Conservation (phyloP, 37 sponge, comb jelly and placozoan species). For the Aphrocallistes beatrix region DNA sequence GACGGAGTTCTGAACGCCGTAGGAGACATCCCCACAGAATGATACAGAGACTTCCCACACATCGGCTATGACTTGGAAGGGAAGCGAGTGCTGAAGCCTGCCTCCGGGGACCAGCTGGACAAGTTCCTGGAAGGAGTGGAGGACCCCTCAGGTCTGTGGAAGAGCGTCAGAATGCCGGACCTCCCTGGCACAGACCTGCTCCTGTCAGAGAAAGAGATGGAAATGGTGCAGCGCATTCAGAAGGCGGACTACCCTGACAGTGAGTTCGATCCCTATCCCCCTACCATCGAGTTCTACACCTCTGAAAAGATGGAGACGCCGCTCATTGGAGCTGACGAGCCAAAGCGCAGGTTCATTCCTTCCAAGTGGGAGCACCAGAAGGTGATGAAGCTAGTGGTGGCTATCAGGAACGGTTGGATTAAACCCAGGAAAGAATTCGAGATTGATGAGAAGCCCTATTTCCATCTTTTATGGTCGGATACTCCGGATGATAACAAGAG, state of each 20-base stretch:
- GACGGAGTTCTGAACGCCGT: conserved; percentile 65
- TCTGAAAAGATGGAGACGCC: conserved; percentile 59
- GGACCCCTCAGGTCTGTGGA: conserved; percentile 49
- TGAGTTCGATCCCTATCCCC: conserved; percentile 71
- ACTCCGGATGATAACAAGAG: conserved; percentile 32
- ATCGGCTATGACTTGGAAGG: conserved; percentile 85
- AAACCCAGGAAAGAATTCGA: conserved; percentile 34
- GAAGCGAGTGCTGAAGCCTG: conserved; percentile 52
- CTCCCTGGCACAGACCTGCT: conserved; percentile 67
- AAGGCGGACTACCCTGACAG: conserved; percentile 46
- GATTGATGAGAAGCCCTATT: conserved; percentile 39
- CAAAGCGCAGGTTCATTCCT: conserved; percentile 81
- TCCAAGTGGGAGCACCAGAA: conserved; percentile 80
- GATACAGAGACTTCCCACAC: conserved; percentile 93
- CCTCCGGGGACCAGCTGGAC: conserved; percentile 64
- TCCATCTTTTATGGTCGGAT: conserved; percentile 72
- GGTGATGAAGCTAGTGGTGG: conserved; percentile 64
- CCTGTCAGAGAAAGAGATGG: conserved; percentile 76
- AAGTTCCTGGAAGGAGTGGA: conserved; percentile 84
- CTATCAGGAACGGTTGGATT: conserved; percentile 80
- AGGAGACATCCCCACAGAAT: conserved; percentile 85
- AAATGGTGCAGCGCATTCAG: conserved; percentile 66
- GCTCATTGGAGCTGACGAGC: conserved; percentile 44
- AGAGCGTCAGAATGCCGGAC: conserved; percentile 53
- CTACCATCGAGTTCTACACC: conserved; percentile 75